phyloP scores from a whole-genome alignment of 2,797 vertebrate genomes.

The Gambusia yucatana region DNA sequence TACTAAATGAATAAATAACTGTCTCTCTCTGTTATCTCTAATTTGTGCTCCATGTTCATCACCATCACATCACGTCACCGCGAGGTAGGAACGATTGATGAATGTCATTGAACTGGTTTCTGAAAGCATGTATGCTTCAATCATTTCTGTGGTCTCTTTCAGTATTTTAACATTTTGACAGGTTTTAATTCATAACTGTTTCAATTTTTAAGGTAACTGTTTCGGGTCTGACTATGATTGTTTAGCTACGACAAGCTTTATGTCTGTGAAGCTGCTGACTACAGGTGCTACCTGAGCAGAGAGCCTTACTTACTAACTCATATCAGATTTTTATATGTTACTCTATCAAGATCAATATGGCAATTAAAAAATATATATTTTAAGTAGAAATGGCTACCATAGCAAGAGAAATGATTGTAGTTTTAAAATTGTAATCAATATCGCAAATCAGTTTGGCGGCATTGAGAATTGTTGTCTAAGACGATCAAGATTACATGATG shows the following conservation, averaged over 20 bases:
- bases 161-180: background rate
- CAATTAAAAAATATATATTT: background rate
- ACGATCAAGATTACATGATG: background rate
- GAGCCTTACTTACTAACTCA: background rate
- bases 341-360: background rate
- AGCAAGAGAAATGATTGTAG: background rate
- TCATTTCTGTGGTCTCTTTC: constrained; percentile 45
- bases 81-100: constrained; percentile 77
- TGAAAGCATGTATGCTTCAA: constrained; percentile 62
- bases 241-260: background rate
- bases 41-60: constrained; percentile 52
- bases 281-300: background rate
- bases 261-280: background rate
- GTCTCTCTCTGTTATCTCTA: background rate
- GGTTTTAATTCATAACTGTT: background rate
- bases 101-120: constrained; percentile 72
- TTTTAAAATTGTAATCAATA: background rate
- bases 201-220: background rate
- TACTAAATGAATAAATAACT: background rate
- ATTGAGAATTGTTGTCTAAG: background rate
- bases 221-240: background rate
- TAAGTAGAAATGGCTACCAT: background rate
- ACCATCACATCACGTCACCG: constrained; percentile 72
- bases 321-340: background rate
- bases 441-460: background rate